phyloP scores from a whole-genome alignment of 2,113 vertebrate species.

The Tetrax tetrax region DNA sequence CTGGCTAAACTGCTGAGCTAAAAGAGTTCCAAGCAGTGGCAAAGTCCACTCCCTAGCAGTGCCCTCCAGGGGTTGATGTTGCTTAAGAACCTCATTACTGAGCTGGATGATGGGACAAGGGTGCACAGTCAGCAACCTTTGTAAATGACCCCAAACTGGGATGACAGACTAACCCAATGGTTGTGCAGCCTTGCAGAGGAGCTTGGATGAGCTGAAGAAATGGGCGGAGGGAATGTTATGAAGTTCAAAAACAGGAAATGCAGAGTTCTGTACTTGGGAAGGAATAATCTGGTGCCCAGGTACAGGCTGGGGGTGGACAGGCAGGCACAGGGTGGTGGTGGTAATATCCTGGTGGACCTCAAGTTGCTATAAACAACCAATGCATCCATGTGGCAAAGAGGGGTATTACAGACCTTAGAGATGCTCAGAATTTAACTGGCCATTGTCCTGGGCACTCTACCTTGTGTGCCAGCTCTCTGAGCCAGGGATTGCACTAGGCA shows the following conservation, averaged over 20 bases:
- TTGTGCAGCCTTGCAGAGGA: not conserved
- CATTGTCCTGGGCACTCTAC: not conserved
- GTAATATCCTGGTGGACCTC: not conserved
- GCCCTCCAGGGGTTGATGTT: not conserved
- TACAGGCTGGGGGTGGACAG: not conserved
- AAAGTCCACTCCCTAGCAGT: not conserved
- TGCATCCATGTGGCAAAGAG: not conserved
- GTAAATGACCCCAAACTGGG: not conserved
- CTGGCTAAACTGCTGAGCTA: not conserved
- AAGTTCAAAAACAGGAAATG: not conserved
- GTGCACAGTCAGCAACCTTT: not conserved
- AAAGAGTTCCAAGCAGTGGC: not conserved
- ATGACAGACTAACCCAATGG: not conserved
- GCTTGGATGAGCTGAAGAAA: not conserved
- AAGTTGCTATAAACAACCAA: not conserved
- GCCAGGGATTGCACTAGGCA: not conserved
- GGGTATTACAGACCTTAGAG: not conserved
- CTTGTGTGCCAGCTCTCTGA: not conserved
- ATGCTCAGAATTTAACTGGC: not conserved
- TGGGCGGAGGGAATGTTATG: not conserved
- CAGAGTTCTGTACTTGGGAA: not conserved
- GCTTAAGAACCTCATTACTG: not conserved
- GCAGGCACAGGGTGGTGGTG: not conserved
- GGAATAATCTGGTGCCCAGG: not conserved
- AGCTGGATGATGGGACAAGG: not conserved